Percentiles rank a stretch among this genome's conserved stretches.
phyloP scores from a whole-genome alignment of 1,140 invertebrate genomes.

The Camponotus pennsylvanicus region DNA sequence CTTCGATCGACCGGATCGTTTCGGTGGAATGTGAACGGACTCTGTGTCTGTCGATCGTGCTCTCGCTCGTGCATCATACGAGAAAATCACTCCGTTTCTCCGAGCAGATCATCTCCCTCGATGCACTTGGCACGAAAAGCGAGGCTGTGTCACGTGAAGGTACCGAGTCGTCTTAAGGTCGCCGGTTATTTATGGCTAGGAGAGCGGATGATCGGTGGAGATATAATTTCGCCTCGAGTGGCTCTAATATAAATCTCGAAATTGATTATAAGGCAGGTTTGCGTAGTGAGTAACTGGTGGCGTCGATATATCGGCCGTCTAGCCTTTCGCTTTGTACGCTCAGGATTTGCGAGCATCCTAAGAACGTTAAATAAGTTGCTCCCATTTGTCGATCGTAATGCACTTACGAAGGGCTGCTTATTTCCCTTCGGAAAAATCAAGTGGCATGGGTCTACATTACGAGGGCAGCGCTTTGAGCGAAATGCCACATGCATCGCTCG shows the following conservation, averaged over 20 bases:
- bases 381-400: constrained; percentile 63
- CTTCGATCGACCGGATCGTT: constrained; percentile 78
- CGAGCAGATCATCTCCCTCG: background rate
- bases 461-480: constrained; percentile 59
- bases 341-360: constrained; percentile 58
- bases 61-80: constrained; percentile 48
- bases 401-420: constrained; percentile 58
- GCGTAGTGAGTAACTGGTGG: constrained; percentile 53
- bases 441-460: constrained; percentile 59
- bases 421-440: constrained; percentile 54
- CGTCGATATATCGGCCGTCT: constrained; percentile 32
- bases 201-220: constrained; percentile 36
- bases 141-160: constrained; percentile 14
- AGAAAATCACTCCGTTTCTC: constrained; percentile 70
- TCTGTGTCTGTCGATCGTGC: constrained; percentile 1
- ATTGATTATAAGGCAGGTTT: constrained; percentile 62
- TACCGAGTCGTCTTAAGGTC: constrained; percentile 24
- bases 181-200: constrained; percentile 38
- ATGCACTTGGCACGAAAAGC: constrained; percentile 28
- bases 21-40: constrained; percentile 79
- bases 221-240: constrained; percentile 52
- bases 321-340: constrained; percentile 39
- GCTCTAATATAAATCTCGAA: constrained; percentile 64
- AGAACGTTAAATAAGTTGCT: constrained; percentile 63
- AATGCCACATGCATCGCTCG: constrained; percentile 53